Base-by-base conservation (phyloP, 2,797 vertebrate genomes). In the Florisuga fusca region DNA sequence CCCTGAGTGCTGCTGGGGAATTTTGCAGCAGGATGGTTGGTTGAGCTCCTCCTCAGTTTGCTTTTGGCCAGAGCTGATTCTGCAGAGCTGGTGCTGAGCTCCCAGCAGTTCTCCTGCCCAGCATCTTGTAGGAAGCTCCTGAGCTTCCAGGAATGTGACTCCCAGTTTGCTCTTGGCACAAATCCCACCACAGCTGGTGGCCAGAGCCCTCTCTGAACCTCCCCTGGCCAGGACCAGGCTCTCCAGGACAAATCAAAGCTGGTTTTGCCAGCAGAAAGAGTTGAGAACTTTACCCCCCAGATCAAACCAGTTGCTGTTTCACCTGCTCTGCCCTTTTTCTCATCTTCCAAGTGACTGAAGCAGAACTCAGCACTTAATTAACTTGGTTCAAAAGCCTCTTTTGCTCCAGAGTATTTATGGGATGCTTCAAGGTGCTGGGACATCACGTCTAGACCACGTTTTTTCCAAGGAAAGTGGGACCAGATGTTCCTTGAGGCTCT, bases 11-110 rank as follows among this genome's bases (percentile, higher is more conserved):
- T 34, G 23, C 45, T 26, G 7, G 36, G 46, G 36, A 22, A 15
- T 64, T 26, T n/a, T n/a, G 18, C 36, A 15, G 4, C 1, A 0
- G 3, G 16, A 15, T 5, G n/a, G n/a, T n/a, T n/a, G n/a, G n/a
- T n/a, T n/a, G n/a, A 23, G 9, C 11, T 77, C 25, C 54, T 17
- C 43, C 0, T 0, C 2, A 57, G 10, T 46, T 66, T 34, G 31
- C 17, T 3, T 17, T 8, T 3, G 14, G 58, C 12, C 51, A 13
- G 20, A 1, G 10, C 33, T 1, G 6, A 26, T 43, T 26, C 41
- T 33, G 53, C 36, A 22, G 45, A 26, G 15, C 0, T 1, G 19
- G 36, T 1, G 1, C 9, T 1, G 11, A 41, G 36, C 15, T 59
- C 46, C 38, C 11, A 0, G 2, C 5, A 1, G 6, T 31, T 51